Evolutionary conservation across 2,797 vertebrate species (phyloP), one percentile per base, ranked within the genome.

Genomic region (Poeciliopsis paucimaculata): DNA sequence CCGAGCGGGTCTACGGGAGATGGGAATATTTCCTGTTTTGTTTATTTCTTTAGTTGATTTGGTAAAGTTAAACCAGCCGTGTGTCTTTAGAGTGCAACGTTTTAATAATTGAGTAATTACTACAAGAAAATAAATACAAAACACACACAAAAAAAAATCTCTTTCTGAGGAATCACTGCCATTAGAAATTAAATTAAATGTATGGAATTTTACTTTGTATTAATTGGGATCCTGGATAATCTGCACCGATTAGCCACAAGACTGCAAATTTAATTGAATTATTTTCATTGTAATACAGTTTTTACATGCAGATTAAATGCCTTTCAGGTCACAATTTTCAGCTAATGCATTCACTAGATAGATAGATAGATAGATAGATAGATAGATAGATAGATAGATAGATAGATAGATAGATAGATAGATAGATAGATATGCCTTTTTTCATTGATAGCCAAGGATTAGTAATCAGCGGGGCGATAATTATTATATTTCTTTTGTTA

Each of bases 1-100:
- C 2, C 2, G 47, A 36, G 76, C 5, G n/a, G 28, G 60, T 4
- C 18, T 31, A 70, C 77, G 76, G 76, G 47, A 26, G 66, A 72
- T 47, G 43, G 62, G 26, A 60, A 26, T 55, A 1, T 86, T 89
- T 80, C 71, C 46, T 79, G 68, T 71, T 43, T n/a, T 15, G 41
- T 78, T 26, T 68, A 41, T 20, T 71, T 39, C 72, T 20, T 55
- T 20, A 76, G 62, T 82, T 49, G 28, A 11, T 49, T 43, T 26
- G 39, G 4, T 68, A 80, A 55, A 53, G 53, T 80, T 47, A 77
- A 41, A 36, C 11, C 4, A 28, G 0, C 20, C 53, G 39, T 85
- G 10, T 41, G 18, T 41, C 12, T 13, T 60, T 60, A 60, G n/a
- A 60, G 55, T 57, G 55, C 11, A 57, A 57, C 23, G 39, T 13